Percentiles rank a stretch among this genome's conserved stretches.
These are phyloP conservation scores for Baronia brevicornis DNA, from an alignment of 2,888 invertebrate species.

Conservation along the genomic window DNA sequence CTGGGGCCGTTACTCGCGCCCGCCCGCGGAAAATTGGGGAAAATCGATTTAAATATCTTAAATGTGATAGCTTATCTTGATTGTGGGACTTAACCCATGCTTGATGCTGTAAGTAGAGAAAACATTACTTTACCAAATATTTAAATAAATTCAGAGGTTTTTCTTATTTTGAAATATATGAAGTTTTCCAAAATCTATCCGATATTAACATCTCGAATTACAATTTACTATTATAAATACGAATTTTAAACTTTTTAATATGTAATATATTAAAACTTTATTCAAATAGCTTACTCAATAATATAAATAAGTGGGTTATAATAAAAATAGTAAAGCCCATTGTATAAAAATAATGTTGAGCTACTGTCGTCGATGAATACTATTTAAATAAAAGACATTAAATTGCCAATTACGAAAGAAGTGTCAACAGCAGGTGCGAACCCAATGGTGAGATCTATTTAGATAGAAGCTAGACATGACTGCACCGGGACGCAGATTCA, in stretches of 20 bases:
- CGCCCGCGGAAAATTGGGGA: slow-evolving; percentile 70
- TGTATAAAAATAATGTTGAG: too few relatives aligned
- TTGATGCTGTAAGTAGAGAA: slow-evolving; percentile 24
- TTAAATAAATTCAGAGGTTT: too few relatives aligned
- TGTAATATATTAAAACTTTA: too few relatives aligned
- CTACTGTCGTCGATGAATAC: too few relatives aligned
- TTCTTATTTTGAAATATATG: too few relatives aligned
- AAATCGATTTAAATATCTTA: slow-evolving; percentile 75
- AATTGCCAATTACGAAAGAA: slow-evolving; percentile 53
- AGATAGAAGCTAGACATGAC: slow-evolving; percentile 32
- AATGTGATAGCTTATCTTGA: slow-evolving; percentile 70
- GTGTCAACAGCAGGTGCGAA: slow-evolving; percentile 29
- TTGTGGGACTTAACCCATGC: slow-evolving; percentile 46
- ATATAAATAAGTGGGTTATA: too few relatives aligned
- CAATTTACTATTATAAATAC: too few relatives aligned
- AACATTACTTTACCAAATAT: slow-evolving; percentile 21
- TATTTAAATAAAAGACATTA: slow-evolving; percentile 18
- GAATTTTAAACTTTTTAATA: too few relatives aligned
- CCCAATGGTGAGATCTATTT: slow-evolving; percentile 52
- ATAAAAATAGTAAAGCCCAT: too few relatives aligned
- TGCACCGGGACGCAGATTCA: slow-evolving; percentile 33
- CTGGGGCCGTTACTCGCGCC: slow-evolving; percentile 59
- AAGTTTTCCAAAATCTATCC: too few relatives aligned
- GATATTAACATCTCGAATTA: too few relatives aligned
- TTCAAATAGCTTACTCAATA: too few relatives aligned